Evolutionary conservation across 2,113 vertebrate species (phyloP).

Genomic region (Peromyscus maniculatus): DNA sequence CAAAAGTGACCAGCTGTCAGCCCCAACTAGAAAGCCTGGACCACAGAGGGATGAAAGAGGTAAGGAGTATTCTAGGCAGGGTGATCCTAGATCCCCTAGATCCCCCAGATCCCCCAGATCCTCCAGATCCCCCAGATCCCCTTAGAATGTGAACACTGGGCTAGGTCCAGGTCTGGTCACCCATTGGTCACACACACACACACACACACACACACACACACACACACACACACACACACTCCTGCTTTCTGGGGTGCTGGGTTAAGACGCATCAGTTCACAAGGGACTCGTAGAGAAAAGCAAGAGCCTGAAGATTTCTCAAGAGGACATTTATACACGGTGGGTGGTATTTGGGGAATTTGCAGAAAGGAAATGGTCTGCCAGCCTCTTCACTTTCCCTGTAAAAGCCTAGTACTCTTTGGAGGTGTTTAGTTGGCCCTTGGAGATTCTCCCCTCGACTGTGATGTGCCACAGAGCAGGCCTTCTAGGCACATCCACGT

Average conservation of each 20-base stretch:
- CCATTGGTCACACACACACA: not conserved
- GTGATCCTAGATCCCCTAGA: not conserved
- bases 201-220: not conserved
- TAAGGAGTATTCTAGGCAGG: not conserved
- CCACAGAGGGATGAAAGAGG: fast-evolving
- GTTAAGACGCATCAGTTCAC: not conserved
- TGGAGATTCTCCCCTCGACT: not conserved
- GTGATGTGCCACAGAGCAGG: too few relatives aligned
- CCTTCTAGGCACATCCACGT: not conserved
- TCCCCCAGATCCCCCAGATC: too few relatives aligned
- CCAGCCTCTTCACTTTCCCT: too few relatives aligned
- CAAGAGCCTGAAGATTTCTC: too few relatives aligned
- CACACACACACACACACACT: too few relatives aligned
- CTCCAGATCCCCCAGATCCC: too few relatives aligned
- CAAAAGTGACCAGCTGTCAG: not conserved
- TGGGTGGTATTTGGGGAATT: not conserved
- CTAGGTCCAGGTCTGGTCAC: not conserved
- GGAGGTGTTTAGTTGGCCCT: not conserved
- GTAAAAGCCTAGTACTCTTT: not conserved
- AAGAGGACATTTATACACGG: not conserved
- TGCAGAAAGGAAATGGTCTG: not conserved
- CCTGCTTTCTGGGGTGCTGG: not conserved
- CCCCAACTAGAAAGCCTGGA: not conserved
- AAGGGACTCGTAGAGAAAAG: not conserved
- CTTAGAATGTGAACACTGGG: not conserved